Base-by-base conservation (phyloP, 2,888 invertebrate species). In the Scaptomyza tumidula region DNA sequence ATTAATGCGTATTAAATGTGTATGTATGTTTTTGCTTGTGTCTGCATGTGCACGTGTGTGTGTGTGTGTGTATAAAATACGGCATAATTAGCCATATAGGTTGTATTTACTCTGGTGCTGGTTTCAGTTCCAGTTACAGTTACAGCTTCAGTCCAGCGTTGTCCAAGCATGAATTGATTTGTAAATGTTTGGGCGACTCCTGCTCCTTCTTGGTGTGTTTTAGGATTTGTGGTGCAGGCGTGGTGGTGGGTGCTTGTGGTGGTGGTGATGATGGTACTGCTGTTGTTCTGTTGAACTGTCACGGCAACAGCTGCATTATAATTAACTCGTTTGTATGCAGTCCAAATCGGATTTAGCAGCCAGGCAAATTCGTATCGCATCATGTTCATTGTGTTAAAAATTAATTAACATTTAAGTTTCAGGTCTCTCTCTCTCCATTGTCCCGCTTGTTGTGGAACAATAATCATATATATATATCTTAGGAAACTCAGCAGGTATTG, bases 321-420 rank as follows among this genome's bases (percentile, higher is more conserved):
- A 83, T 80, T 80, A 79, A 76, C 70, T 80, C 71, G 77, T 83
- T 80, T 82, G 80, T 76, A 82, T 80, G 80, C 80, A 78, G 58
- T 24, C 50, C 65, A 43, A 79, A 72, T 72, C 70, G 49, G 79
- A 70, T 80, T 80, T 79, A 39, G 13, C 27, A 31, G 48, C 1
- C 50, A 16, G 24, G 37, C 49, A 50, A 63, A 54, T 57, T 53
- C 61, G 46, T 67, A 13, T 62, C 24, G 49, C n/a, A 53, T 54
- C 14, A 62, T 67, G 43, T 54, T 55, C 59, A 59, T 58, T 67
- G 62, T 60, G 53, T 80, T 65, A 81, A 78, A 78, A 81, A 74
- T 78, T 78, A 81, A 78, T 78, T 71, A 71, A 71, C 60, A 74
- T 78, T 78, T 70, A 41, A 54, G 60, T 69, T 54, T 44, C 48